phyloP scores from a whole-genome alignment of 2,113 vertebrate species.

The Sinosuthora webbiana region DNA sequence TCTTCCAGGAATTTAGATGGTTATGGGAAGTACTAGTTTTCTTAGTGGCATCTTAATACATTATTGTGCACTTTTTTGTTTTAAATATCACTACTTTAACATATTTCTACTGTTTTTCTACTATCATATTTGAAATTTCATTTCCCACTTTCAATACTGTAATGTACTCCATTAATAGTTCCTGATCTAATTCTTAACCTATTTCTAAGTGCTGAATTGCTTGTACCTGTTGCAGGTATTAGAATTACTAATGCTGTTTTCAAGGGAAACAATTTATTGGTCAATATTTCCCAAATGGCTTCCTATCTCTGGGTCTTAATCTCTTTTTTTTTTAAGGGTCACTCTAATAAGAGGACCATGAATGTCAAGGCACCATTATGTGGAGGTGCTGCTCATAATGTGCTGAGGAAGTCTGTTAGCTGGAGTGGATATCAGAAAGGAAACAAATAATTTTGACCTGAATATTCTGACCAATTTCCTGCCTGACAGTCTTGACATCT shows the following conservation, averaged over 20 bases:
- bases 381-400: background rate
- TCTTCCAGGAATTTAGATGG: background rate
- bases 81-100: background rate
- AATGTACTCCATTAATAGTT: background rate
- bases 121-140: background rate
- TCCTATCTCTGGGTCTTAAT: background rate
- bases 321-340: background rate
- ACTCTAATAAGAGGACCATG: background rate
- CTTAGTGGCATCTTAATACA: background rate
- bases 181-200: background rate
- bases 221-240: background rate
- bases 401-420: background rate
- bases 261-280: background rate
- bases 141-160: background rate
- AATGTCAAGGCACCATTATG: background rate
- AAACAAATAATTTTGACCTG: background rate
- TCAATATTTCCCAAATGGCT: background rate
- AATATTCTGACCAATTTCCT: background rate
- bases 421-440: background rate
- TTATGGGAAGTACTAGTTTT: background rate
- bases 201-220: background rate
- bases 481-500: background rate
- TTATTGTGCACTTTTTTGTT: background rate
- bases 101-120: background rate
- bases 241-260: background rate